Evolutionary conservation across 1,140 invertebrate genomes (phyloP).

Genomic region (Heliothis virescens): DNA sequence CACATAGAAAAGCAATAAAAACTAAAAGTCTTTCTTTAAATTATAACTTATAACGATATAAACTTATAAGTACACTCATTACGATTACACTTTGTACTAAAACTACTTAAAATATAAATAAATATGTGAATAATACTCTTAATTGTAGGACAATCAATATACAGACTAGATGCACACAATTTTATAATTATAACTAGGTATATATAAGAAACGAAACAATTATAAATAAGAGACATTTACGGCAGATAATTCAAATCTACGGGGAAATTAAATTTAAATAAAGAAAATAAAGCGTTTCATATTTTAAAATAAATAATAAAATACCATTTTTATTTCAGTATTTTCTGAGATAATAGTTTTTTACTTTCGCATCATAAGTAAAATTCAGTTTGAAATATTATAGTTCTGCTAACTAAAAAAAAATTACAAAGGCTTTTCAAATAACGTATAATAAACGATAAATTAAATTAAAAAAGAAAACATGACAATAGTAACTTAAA

Average conservation of each 20-base stretch:
- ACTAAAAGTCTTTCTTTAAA: too few relatives aligned
- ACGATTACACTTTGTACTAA: neutral
- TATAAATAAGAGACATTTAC: too few relatives aligned
- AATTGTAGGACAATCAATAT: neutral
- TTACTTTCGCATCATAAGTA: too few relatives aligned
- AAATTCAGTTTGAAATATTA: neutral
- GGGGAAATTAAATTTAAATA: neutral
- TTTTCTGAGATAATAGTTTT: too few relatives aligned
- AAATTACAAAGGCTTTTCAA: neutral
- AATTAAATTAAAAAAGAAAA: conserved; percentile 9
- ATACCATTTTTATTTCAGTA: too few relatives aligned
- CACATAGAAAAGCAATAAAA: too few relatives aligned
- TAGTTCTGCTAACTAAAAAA: neutral
- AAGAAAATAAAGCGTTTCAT: too few relatives aligned
- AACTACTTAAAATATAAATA: neutral
- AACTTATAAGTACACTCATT: neutral
- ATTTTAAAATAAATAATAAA: too few relatives aligned
- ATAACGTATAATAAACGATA: conserved; percentile 13
- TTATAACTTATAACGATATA: neutral
- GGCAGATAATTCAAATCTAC: too few relatives aligned
- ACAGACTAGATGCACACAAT: conserved; percentile 37
- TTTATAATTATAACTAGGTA: neutral
- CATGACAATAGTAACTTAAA: conserved; percentile 8
- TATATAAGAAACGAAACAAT: too few relatives aligned
- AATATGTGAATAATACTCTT: conserved; percentile 27